phyloP scores from a whole-genome alignment of 2,113 vertebrate species.

The Cheilinus undulatus region DNA sequence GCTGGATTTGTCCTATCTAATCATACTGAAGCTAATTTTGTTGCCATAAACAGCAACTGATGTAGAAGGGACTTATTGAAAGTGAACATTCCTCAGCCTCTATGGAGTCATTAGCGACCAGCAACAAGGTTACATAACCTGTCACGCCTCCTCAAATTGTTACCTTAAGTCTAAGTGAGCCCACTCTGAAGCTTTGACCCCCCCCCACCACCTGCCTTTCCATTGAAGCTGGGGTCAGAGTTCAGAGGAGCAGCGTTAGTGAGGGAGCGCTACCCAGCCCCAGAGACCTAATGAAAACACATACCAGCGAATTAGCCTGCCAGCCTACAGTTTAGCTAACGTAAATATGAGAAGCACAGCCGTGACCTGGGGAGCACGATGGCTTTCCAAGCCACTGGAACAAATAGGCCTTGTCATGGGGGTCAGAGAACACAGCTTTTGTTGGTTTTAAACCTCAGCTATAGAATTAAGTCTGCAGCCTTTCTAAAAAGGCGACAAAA shows the following conservation, averaged over 20 bases:
- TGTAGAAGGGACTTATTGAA: slow-evolving; percentile 68
- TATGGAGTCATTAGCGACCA: slow-evolving; percentile 55
- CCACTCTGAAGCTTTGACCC: slow-evolving; percentile 57
- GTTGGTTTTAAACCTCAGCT: slow-evolving; percentile 8
- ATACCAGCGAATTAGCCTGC: slow-evolving; percentile 69
- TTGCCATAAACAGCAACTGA: slow-evolving; percentile 64
- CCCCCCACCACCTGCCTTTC: slow-evolving; percentile 45
- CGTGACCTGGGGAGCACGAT: slow-evolving; percentile 51
- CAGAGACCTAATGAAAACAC: slow-evolving; percentile 73
- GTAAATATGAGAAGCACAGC: slow-evolving; percentile 75
- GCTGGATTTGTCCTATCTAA: slow-evolving; percentile 52
- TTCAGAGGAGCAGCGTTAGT: slow-evolving; percentile 58
- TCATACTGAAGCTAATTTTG: slow-evolving; percentile 63
- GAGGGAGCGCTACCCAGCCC: slow-evolving; percentile 54
- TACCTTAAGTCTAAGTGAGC: slow-evolving; percentile 65
- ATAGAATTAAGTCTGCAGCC: background rate
- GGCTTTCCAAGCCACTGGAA: slow-evolving; percentile 36
- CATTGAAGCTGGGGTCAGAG: slow-evolving; percentile 69
- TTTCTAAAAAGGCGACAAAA: slow-evolving; percentile 11
- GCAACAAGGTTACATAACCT: slow-evolving; percentile 71
- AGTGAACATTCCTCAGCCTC: slow-evolving; percentile 65
- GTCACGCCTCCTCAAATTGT: slow-evolving; percentile 71
- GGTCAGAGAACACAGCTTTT: slow-evolving; percentile 17
- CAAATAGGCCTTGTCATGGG: slow-evolving; percentile 49
- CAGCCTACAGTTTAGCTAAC: slow-evolving; percentile 63